phyloP scores from a whole-genome alignment of 2,797 vertebrate genomes.

The Scolopax bukidnonensis region DNA sequence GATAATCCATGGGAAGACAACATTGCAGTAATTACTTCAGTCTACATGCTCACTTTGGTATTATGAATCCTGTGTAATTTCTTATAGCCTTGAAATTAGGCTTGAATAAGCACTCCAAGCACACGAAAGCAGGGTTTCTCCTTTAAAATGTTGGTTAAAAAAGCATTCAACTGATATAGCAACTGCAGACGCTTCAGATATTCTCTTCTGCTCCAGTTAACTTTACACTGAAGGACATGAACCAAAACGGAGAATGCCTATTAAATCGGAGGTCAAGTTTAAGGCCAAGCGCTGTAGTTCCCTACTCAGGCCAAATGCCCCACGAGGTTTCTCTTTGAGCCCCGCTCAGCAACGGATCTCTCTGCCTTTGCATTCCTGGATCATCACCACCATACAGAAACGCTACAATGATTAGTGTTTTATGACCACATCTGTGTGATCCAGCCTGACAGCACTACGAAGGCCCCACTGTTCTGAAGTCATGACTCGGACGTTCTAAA shows the following conservation, averaged over 20 bases:
- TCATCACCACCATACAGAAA: accelerated
- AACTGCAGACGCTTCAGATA: not conserved
- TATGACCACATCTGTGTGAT: not conserved
- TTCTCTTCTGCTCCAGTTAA: not conserved
- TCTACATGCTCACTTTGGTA: not conserved
- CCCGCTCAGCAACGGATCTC: not conserved
- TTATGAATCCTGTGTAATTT: not conserved
- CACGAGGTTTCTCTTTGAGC: not conserved
- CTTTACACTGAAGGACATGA: not conserved
- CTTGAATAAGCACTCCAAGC: not conserved
- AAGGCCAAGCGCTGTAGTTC: not conserved
- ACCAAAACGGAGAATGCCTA: not conserved
- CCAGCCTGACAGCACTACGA: not conserved
- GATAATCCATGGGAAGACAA: not conserved
- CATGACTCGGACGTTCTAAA: not conserved
- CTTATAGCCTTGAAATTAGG: not conserved
- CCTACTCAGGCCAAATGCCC: not conserved
- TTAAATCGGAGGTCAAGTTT: not conserved
- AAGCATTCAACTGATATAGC: not conserved
- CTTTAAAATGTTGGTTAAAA: not conserved
- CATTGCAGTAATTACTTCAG: not conserved
- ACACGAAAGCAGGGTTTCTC: not conserved
- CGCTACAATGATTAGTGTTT: not conserved
- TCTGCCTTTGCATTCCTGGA: not conserved
- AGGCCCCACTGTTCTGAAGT: not conserved